These are phyloP conservation scores for Heterochromis multidens DNA, from an alignment of 2,113 vertebrate genomes.

Conservation along the genomic window DNA sequence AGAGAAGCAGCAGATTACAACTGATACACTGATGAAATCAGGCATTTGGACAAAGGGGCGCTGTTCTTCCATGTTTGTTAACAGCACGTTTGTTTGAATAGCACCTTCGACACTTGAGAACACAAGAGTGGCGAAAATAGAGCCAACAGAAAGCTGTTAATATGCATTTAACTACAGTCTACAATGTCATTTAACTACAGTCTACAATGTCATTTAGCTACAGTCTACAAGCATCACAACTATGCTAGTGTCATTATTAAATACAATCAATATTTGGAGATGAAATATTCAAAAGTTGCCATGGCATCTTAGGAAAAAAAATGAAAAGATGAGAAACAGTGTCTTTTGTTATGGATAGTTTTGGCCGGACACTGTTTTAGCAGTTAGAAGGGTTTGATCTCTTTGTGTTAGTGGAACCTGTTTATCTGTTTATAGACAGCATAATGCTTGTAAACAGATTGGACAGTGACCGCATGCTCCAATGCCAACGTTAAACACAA, in stretches of 20 bases:
- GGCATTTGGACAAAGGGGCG: slow-evolving; percentile 45
- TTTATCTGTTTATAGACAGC: slow-evolving; percentile 56
- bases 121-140: slow-evolving; percentile 56
- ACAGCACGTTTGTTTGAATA: slow-evolving; percentile 64
- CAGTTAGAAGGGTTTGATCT: slow-evolving; percentile 47
- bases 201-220: slow-evolving; percentile 57
- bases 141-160: slow-evolving; percentile 67
- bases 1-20: slow-evolving; percentile 38
- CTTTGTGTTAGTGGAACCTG: slow-evolving; percentile 35
- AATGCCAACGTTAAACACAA: slow-evolving; percentile 59
- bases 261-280: slow-evolving; percentile 60
- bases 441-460: slow-evolving; percentile 63
- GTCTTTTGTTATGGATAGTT: slow-evolving; percentile 26
- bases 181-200: slow-evolving; percentile 51
- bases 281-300: slow-evolving; percentile 74
- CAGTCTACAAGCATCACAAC: slow-evolving; percentile 70
- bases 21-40: background rate
- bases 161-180: slow-evolving; percentile 64
- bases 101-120: slow-evolving; percentile 61
- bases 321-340: slow-evolving; percentile 36
- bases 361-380: slow-evolving; percentile 53
- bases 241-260: slow-evolving; percentile 53
- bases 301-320: slow-evolving; percentile 66
- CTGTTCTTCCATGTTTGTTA: slow-evolving; percentile 49
- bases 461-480: slow-evolving; percentile 58